Conservation (phyloP, 1,140 invertebrate genomes). For the Pissodes strobi region DNA sequence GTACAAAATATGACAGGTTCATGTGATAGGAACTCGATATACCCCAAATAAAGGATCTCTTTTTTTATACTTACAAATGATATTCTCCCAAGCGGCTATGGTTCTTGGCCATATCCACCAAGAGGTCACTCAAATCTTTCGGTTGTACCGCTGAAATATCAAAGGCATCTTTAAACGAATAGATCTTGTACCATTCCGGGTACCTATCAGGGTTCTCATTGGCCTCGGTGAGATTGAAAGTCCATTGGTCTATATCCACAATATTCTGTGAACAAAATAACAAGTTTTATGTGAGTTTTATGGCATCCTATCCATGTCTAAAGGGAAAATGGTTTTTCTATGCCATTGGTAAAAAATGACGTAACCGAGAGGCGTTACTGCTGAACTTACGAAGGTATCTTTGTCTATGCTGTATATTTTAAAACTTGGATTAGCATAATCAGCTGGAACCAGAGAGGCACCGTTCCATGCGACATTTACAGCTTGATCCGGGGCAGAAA, state of each 20-base stretch:
- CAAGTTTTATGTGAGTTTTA: no score
- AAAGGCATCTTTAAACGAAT: constrained; percentile 70
- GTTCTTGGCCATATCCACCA: constrained; percentile 59
- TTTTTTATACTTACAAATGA: constrained; percentile 39
- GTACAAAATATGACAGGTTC: background rate
- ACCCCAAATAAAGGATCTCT: background rate
- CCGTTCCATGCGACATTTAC: constrained; percentile 76
- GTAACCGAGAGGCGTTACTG: no score
- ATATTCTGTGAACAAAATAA: constrained; percentile 18
- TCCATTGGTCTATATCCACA: constrained; percentile 59
- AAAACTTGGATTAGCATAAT: constrained; percentile 79
- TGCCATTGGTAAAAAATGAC: no score
- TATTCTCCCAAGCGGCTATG: constrained; percentile 45
- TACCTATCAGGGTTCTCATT: constrained; percentile 61
- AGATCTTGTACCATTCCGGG: constrained; percentile 70
- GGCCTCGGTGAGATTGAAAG: constrained; percentile 76
- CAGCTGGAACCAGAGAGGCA: constrained; percentile 71
- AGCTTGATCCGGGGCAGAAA: constrained; percentile 42
- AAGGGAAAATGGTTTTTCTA: no score
- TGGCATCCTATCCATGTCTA: no score
- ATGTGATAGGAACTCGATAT: background rate
- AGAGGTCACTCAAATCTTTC: constrained; percentile 57
- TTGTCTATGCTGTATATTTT: constrained; percentile 72
- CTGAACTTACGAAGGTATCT: constrained; percentile 65
- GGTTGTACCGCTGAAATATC: constrained; percentile 59